Conservation (phyloP, 2,797 vertebrate genomes). For the Tokudaia muenninki region DNA sequence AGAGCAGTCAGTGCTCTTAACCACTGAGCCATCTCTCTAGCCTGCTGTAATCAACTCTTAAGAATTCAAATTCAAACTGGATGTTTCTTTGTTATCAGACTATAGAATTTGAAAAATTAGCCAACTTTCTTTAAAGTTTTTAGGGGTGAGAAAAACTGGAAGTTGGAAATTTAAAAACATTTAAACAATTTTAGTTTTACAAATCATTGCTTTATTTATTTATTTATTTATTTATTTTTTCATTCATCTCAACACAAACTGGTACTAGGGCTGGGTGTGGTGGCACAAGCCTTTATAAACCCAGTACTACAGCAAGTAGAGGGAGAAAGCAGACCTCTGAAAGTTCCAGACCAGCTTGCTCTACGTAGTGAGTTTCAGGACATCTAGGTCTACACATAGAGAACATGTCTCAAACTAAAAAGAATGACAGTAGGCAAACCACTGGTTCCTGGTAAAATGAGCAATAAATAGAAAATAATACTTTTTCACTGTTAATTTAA, state of each 20-base stretch:
- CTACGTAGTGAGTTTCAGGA: background rate
- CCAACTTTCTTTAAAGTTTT: slow-evolving; percentile 31
- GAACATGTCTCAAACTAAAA: background rate
- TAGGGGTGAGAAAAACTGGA: background rate
- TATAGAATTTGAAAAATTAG: slow-evolving; percentile 48
- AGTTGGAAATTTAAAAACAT: slow-evolving; percentile 35
- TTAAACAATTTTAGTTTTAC: background rate
- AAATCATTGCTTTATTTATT: background rate
- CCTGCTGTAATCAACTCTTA: background rate
- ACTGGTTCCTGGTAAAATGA: slow-evolving; percentile 39
- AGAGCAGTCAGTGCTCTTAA: too few relatives aligned
- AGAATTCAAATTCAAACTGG: slow-evolving; percentile 38
- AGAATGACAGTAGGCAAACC: slow-evolving; percentile 48
- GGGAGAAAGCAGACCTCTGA: background rate
- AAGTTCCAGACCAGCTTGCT: background rate
- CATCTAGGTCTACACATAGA: background rate
- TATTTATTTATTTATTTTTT: too few relatives aligned
- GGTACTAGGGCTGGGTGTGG: too few relatives aligned
- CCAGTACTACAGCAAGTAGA: background rate
- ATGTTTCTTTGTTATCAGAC: background rate
- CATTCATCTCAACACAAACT: too few relatives aligned
- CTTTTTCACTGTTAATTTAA: background rate
- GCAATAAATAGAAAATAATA: slow-evolving; percentile 21
- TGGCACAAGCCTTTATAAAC: background rate
- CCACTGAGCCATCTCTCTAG: too few relatives aligned